phyloP scores from a whole-genome alignment of 2,113 vertebrate species.

The Oncorhynchus masou region DNA sequence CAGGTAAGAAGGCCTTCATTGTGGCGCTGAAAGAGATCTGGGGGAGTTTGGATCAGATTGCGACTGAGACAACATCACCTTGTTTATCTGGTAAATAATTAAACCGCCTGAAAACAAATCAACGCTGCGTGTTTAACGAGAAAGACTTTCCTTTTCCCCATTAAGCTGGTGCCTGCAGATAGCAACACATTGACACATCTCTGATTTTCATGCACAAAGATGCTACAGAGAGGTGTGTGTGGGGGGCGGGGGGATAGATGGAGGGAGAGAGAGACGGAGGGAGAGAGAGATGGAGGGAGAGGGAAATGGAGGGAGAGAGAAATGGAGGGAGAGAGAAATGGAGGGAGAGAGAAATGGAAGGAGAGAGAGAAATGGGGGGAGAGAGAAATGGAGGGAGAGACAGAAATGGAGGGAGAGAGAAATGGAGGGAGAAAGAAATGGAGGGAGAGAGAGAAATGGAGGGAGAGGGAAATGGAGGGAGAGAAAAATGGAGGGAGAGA shows the following conservation, averaged over 20 bases:
- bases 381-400: no score
- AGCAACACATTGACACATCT: slow-evolving; percentile 61
- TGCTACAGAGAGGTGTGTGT: slow-evolving; percentile 29
- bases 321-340: no score
- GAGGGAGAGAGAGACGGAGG: neutral
- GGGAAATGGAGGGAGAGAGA: no score
- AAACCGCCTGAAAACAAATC: slow-evolving; percentile 54
- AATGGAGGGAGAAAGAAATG: no score
- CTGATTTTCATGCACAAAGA: slow-evolving; percentile 61
- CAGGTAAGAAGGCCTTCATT: slow-evolving; percentile 61
- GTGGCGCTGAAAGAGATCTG: slow-evolving; percentile 23
- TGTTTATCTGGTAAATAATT: slow-evolving; percentile 77
- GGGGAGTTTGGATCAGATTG: slow-evolving; percentile 54
- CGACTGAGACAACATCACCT: slow-evolving; percentile 66
- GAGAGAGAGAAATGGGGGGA: neutral
- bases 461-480: no score
- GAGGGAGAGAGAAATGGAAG: slow-evolving; percentile 29
- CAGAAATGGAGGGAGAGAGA: no score
- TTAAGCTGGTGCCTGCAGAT: slow-evolving; percentile 66
- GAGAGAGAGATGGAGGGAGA: no score
- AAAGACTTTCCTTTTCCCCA: slow-evolving; percentile 64
- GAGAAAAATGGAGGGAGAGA: no score
- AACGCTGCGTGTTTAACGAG: slow-evolving; percentile 69
- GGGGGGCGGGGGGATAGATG: slow-evolving; percentile 1
- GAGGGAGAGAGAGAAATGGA: no score